Base-by-base conservation (phyloP, 2,888 invertebrate species). In the Bursaphelenchus okinawaensis region DNA sequence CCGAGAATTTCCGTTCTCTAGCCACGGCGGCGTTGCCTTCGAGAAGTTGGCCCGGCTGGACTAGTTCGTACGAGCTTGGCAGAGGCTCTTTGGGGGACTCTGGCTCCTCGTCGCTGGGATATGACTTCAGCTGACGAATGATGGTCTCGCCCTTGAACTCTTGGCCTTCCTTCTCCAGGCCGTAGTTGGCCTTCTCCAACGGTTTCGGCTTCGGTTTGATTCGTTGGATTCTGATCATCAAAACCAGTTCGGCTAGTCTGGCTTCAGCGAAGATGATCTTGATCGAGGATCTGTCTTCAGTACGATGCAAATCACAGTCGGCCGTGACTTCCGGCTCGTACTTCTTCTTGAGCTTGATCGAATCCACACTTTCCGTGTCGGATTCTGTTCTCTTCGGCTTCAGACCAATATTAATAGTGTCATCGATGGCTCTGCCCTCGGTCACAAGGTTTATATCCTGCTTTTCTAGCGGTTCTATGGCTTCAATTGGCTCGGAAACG, bases 271-370 rank as follows among this genome's bases (percentile, higher is more conserved):
- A 63, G 55, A 72, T 65, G 2, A 79, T 79, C 22, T 76, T 73
- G 67, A 72, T 80, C 12, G 71, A 65, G n/a, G 76, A 77, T 20
- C 73, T 72, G 62, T 80, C 80, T 58, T 80, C 80, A 16, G 66
- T 75, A 52, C 77, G 65, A n/a, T 69, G 69, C 4, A 80, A 68
- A 28, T 81, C 79, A 59, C 80, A 80, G 62, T 81, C 80, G 40
- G 76, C 80, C 64, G 77, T 75, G 7, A 74, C 80, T 55, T 74
- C 74, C 54, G 73, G 69, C 26, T 59, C 61, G 20, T 56, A 31
- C 23, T 29, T 19, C 20, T 54, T 28, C 22, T 59, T 26, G 40
- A 62, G 58, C 23, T 66, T 67, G 51, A 68, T 56, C 12, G 69
- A 65, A 54, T 76, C 75, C n/a, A 78, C 68, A 23, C 74, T 75